Percentiles rank a stretch among this genome's conserved stretches.
Conservation (phyloP, 2,888 invertebrate genomes). For the Chironomus tentans region DNA sequence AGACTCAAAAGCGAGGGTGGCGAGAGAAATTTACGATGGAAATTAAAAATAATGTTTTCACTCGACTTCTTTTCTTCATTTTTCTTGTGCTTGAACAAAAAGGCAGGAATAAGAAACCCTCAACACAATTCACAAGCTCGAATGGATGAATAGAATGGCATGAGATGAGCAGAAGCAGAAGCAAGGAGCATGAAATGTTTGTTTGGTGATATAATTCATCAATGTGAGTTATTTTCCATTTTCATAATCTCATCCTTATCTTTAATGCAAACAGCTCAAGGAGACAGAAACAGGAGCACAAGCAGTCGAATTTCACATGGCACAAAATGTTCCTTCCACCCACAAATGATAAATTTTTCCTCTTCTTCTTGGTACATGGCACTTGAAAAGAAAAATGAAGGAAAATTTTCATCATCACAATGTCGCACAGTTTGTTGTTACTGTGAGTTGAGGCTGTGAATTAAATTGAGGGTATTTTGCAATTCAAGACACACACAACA, state of each 20-base stretch:
- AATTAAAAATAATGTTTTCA: conserved; percentile 22
- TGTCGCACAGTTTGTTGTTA: neutral
- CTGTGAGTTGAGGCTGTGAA: too few species aligned
- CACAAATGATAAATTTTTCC: too few species aligned
- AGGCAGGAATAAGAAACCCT: conserved; percentile 3
- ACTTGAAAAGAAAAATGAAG: too few species aligned
- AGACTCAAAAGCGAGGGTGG: neutral
- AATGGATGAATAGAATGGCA: neutral
- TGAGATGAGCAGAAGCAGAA: neutral
- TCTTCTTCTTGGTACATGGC: neutral
- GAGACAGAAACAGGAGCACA: neutral
- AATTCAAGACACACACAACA: conserved; percentile 11
- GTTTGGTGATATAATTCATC: conserved; percentile 16
- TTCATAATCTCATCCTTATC: neutral
- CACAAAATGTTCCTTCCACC: neutral
- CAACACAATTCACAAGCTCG: too few species aligned
- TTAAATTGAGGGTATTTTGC: neutral
- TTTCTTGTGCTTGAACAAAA: neutral
- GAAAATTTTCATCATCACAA: too few species aligned
- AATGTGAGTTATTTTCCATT: conserved; percentile 14
- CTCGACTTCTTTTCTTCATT: neutral
- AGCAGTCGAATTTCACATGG: neutral
- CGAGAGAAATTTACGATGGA: conserved; percentile 17
- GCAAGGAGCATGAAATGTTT: neutral
- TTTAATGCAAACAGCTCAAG: neutral